Evolutionary conservation across 2,797 vertebrate genomes (phyloP), one percentile per base, ranked within the genome.

Genomic region (Discoglossus pictus): DNA sequence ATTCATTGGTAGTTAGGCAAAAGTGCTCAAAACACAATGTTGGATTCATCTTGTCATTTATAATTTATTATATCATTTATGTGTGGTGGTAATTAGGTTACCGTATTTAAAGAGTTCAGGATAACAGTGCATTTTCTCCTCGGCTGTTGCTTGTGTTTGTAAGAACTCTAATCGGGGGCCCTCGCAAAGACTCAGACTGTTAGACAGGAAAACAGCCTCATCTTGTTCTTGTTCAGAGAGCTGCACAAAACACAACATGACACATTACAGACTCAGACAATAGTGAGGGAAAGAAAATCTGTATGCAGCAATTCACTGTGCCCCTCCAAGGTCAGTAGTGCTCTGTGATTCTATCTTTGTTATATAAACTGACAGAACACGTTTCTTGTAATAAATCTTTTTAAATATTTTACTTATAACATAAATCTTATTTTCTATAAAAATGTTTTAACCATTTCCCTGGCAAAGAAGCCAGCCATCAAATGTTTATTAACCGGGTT

Each of bases 181-280:
- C 39, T 93, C 92, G 13, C 80, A 82, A 46, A 88, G 75, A 66
- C 79, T 89, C 65, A 94, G 65, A 63, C 85, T 93, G 72, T 93
- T 93, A 27, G 82, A 85, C 38, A 94, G 85, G 40, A 82, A 75
- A 46, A 93, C 79, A 10, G 81, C 84, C 64, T 75, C 75, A 40
- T 84, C 82, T 72, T 59, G 80, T 16, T 79, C 80, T 69, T 61
- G 79, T 15, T 79, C 80, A 38, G 74, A 27, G 2, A 63, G 40
- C 89, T 96, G 65, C 25, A 74, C 73, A 67, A 68, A 71, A 71
- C 38, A 64, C 27, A 64, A 52, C 38, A 59, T 56, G 52, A 70
- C 60, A 51, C 16, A 6, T 48, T 58, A 51, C 10, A 7, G 35
- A 63, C 8, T 4, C 24, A 56, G 24, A 56, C 51, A 60, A 65